Percentiles rank a stretch among this genome's conserved stretches.
Evolutionary conservation across 2,797 vertebrate species (phyloP).

Genomic region (Pseudochirops cupreus): DNA sequence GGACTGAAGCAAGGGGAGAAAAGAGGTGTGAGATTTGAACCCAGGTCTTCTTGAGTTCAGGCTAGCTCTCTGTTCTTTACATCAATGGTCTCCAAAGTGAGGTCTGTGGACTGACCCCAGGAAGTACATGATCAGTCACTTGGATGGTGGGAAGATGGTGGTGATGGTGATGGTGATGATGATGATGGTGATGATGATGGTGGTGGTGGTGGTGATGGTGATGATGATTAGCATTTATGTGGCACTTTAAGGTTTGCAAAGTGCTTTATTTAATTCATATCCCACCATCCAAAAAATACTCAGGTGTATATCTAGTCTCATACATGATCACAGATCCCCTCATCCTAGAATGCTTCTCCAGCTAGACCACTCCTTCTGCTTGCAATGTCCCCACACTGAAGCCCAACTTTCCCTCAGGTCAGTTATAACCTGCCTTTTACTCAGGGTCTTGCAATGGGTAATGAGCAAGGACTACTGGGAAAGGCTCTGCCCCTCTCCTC

Average conservation of each 20-base stretch:
- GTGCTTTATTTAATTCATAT: not conserved
- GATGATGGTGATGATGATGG: fast-evolving
- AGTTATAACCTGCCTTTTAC: too few relatives aligned
- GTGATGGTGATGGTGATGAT: too few relatives aligned
- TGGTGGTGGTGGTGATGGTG: too few relatives aligned
- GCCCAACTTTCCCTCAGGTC: too few relatives aligned
- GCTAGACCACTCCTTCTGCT: too few relatives aligned
- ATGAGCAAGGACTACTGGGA: too few relatives aligned
- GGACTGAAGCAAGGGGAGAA: not conserved
- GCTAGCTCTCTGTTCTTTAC: not conserved
- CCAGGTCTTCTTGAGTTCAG: not conserved
- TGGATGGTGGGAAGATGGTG: not conserved
- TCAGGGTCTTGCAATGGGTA: too few relatives aligned
- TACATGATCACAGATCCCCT: not conserved
- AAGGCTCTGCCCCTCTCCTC: too few relatives aligned
- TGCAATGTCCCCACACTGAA: too few relatives aligned
- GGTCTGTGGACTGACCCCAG: not conserved
- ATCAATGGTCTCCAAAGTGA: not conserved
- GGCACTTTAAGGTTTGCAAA: not conserved
- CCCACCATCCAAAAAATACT: not conserved
- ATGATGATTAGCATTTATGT: not conserved
- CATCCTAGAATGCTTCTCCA: not conserved
- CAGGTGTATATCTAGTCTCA: not conserved
- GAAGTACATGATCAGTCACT: not conserved
- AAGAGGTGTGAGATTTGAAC: not conserved